Evolutionary conservation across 1,140 invertebrate species (phyloP).

Genomic region (Chelonus insularis): DNA sequence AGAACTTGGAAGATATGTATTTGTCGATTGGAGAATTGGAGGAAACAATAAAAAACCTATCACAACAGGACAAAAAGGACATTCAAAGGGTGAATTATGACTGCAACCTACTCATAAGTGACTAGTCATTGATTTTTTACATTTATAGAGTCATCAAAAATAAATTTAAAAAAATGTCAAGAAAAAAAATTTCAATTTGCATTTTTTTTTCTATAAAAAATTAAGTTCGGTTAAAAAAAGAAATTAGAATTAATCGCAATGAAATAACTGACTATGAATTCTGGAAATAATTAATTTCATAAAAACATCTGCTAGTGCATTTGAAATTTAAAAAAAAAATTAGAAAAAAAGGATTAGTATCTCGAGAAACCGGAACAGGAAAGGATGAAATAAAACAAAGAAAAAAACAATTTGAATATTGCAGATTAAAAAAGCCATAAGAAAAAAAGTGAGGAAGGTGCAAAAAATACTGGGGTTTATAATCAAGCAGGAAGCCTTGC

Average conservation of each 20-base stretch:
- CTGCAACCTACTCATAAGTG: too few species aligned
- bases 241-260: not conserved
- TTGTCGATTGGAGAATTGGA: too few species aligned
- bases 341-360: constrained; percentile 17
- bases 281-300: not conserved
- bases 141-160: too few species aligned
- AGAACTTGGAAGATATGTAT: too few species aligned
- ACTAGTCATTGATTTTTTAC: too few species aligned
- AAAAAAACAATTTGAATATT: constrained; percentile 35
- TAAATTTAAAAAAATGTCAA: too few species aligned
- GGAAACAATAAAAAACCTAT: too few species aligned
- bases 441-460: constrained; percentile 13
- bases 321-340: constrained; percentile 8
- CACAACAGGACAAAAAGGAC: too few species aligned
- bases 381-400: constrained; percentile 10
- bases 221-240: not conserved
- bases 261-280: not conserved
- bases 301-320: not conserved
- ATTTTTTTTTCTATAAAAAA: too few species aligned
- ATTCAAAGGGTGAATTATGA: too few species aligned
- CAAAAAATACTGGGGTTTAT: constrained; percentile 9
- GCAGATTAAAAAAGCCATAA: constrained; percentile 13
- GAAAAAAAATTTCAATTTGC: too few species aligned
- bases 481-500: constrained; percentile 15
- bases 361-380: constrained; percentile 17